These are phyloP conservation scores for Clamator glandarius DNA, from an alignment of 2,797 vertebrate species.

Conservation along the genomic window DNA sequence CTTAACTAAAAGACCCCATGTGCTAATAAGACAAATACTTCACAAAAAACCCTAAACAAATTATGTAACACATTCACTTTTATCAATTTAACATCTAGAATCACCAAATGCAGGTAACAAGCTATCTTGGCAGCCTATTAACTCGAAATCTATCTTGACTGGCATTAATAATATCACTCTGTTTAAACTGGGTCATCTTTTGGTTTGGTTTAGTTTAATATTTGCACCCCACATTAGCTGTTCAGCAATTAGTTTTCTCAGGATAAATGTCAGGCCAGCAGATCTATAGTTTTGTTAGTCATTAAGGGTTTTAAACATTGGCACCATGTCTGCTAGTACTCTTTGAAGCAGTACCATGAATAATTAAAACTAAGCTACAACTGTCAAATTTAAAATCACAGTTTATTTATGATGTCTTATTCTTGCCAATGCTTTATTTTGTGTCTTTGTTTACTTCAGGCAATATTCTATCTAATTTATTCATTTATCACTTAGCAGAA, in stretches of 20 bases:
- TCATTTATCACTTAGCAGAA: neutral
- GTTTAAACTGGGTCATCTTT: neutral
- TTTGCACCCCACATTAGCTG: neutral
- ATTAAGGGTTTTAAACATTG: neutral
- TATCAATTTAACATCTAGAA: neutral
- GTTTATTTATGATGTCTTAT: neutral
- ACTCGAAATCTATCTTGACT: neutral
- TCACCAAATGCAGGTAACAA: neutral
- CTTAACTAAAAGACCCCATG: neutral
- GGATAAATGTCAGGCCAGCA: neutral
- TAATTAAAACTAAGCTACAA: slow-evolving; percentile 1
- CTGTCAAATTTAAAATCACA: neutral
- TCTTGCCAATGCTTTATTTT: neutral
- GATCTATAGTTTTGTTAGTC: neutral
- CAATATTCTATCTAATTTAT: neutral
- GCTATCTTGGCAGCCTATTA: neutral
- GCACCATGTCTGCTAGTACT: neutral
- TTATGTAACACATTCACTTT: neutral
- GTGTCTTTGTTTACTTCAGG: neutral
- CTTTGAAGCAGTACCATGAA: neutral
- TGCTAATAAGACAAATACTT: neutral
- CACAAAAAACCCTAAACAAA: neutral
- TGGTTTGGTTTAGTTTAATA: neutral
- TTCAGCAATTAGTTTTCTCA: neutral
- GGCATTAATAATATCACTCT: neutral